Evolutionary conservation across 2,888 invertebrate genomes (phyloP).

Genomic region (Entomobrya multifasciata): DNA sequence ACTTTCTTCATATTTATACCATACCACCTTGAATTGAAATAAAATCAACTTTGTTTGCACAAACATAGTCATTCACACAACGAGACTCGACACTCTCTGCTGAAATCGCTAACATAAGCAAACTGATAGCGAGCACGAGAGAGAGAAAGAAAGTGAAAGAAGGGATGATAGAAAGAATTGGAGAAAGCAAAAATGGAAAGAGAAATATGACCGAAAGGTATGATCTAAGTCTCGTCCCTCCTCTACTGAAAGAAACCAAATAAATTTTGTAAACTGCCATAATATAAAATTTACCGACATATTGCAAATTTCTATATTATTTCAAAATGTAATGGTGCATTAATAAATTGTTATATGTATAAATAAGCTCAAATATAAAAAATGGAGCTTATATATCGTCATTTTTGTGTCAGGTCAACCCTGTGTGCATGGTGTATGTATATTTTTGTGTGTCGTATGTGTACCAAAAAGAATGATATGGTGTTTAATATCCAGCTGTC

Average conservation of each 20-base stretch:
- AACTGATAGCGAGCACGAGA: background rate
- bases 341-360: background rate
- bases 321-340: background rate
- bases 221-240: too few species aligned
- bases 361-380: background rate
- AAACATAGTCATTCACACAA: background rate
- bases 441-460: too few species aligned
- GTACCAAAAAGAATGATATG: slow-evolving; percentile 16
- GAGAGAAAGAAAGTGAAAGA: slow-evolving; percentile 2
- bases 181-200: too few species aligned
- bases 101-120: too few species aligned
- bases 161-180: too few species aligned
- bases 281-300: slow-evolving; percentile 13
- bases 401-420: slow-evolving; percentile 12
- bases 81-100: too few species aligned
- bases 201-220: slow-evolving; percentile 11
- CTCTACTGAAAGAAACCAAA: slow-evolving; percentile 4
- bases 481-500: slow-evolving; percentile 59
- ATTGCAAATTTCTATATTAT: slow-evolving; percentile 13
- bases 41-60: slow-evolving; percentile 1
- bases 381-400: background rate
- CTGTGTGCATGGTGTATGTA: too few species aligned
- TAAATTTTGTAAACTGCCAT: slow-evolving; percentile 41
- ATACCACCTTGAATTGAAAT: slow-evolving; percentile 53
- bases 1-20: slow-evolving; percentile 46